Evolutionary conservation across 2,113 vertebrate genomes (phyloP).

Genomic region (Chloropsis hardwickii): DNA sequence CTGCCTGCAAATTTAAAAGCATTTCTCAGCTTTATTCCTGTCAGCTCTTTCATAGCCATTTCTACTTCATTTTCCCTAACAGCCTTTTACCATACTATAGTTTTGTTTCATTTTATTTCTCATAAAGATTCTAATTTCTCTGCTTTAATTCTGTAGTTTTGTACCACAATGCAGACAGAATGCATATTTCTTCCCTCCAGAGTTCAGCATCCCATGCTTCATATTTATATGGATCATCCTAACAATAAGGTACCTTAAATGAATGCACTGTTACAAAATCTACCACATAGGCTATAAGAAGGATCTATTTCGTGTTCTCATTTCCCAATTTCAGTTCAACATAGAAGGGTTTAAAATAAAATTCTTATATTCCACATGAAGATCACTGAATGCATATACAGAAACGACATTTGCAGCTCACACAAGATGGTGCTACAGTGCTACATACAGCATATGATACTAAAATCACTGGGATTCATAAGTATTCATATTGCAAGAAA

Average conservation of each 20-base stretch:
- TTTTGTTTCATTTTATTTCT: background rate
- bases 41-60: background rate
- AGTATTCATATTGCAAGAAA: background rate
- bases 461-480: background rate
- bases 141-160: background rate
- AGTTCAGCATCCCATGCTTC: background rate
- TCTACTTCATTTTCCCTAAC: background rate
- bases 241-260: background rate
- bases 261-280: background rate
- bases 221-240: background rate
- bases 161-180: background rate
- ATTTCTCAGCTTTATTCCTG: background rate
- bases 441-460: background rate
- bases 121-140: background rate
- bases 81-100: background rate
- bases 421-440: slow-evolving; percentile 68
- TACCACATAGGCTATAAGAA: background rate
- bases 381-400: background rate
- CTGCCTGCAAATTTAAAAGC: background rate
- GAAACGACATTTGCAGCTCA: slow-evolving; percentile 25
- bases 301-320: background rate
- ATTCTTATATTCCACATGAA: background rate
- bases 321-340: background rate
- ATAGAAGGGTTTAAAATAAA: background rate
- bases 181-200: background rate